These are phyloP conservation scores for Bufo gargarizans DNA, from an alignment of 2,113 vertebrate genomes.

Conservation along the genomic window DNA sequence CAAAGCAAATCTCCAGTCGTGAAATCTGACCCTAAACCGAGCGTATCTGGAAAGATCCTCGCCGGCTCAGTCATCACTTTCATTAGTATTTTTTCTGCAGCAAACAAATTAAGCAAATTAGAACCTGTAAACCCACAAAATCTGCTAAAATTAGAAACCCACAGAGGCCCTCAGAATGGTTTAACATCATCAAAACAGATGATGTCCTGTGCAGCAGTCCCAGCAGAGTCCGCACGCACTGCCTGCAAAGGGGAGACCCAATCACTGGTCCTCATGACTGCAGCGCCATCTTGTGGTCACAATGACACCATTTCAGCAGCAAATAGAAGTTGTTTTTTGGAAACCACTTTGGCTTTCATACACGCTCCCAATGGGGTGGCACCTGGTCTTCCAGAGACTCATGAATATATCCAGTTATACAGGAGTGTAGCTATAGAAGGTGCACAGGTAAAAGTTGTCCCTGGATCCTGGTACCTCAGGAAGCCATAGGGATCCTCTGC, in stretches of 20 bases:
- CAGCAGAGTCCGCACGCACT: not conserved
- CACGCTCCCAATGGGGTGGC: not conserved
- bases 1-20: not conserved
- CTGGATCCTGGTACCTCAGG: too few species aligned
- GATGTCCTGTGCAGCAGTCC: not conserved
- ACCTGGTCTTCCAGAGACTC: not conserved
- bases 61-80: not conserved
- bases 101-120: not conserved
- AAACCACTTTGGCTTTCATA: not conserved
- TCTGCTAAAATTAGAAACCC: not conserved
- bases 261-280: not conserved
- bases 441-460: too few species aligned
- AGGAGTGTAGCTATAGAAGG: too few species aligned
- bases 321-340: not conserved
- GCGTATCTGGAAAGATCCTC: not conserved
- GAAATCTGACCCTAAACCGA: not conserved
- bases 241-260: not conserved
- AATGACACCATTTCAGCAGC: not conserved
- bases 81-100: not conserved
- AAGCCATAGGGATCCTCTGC: too few species aligned
- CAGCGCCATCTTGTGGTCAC: slow-evolving; percentile 29
- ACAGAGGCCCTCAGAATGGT: not conserved
- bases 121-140: not conserved
- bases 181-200: not conserved
- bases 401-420: not conserved